Evolutionary conservation across 30 jellyfish, hydroid and myxozoan species (phyloP).

Genomic region (Hydractinia symbiolongicarpus): DNA sequence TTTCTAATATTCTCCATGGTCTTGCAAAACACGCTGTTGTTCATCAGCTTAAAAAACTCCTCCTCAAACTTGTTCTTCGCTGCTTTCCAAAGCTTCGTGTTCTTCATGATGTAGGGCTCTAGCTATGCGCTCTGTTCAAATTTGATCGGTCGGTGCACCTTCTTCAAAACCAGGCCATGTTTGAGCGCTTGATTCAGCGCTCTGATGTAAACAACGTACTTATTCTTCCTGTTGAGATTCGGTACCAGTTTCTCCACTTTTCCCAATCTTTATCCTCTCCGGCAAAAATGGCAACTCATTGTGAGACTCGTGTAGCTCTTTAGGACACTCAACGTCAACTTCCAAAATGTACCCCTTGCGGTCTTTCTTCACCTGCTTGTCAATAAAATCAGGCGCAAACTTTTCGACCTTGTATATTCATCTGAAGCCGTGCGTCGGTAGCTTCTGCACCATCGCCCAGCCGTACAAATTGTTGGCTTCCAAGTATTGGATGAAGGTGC

Average conservation of each 20-base stretch:
- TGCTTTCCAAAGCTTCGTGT: neutral
- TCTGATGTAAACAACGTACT: neutral
- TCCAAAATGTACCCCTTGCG: neutral
- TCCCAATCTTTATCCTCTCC: neutral
- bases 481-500: too few relatives aligned
- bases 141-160: neutral
- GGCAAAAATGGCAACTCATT: neutral
- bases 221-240: neutral
- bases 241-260: conserved; percentile 3
- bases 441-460: too few relatives aligned
- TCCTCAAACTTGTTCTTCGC: too few relatives aligned
- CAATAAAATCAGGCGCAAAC: neutral
- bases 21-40: conserved; percentile 40
- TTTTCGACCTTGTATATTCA: neutral
- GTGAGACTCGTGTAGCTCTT: neutral
- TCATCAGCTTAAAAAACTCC: conserved; percentile 43
- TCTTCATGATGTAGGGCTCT: neutral
- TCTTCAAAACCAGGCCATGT: neutral
- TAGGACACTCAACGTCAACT: neutral
- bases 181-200: neutral
- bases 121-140: neutral
- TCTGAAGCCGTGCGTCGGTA: conserved; percentile 41
- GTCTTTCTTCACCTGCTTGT: neutral
- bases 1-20: conserved; percentile 33
- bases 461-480: too few relatives aligned